These are phyloP conservation scores for Xestia xanthographa DNA, from an alignment of 2,888 invertebrate genomes.

Conservation along the genomic window DNA sequence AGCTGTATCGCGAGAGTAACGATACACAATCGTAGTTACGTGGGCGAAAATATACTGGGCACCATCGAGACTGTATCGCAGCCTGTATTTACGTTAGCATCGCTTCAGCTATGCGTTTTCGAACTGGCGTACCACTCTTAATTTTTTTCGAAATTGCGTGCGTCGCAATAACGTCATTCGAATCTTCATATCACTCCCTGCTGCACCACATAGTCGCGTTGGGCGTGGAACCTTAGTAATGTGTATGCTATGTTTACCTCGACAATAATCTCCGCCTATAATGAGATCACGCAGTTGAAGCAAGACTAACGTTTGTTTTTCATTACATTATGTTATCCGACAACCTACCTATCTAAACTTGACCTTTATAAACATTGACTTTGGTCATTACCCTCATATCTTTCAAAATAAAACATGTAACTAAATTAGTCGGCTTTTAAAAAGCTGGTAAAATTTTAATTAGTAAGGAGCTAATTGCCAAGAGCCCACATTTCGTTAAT, in stretches of 20 bases:
- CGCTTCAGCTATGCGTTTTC: neutral
- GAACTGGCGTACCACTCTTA: no score
- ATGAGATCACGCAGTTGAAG: conserved; percentile 8
- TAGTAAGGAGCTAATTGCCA: neutral
- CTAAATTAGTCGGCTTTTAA: neutral
- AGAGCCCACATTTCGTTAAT: neutral
- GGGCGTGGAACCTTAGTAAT: neutral
- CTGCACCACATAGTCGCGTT: neutral
- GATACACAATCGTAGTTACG: neutral
- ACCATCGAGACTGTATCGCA: neutral
- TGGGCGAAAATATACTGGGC: neutral
- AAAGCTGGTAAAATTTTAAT: neutral
- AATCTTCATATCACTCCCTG: no score
- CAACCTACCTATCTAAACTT: conserved; percentile 28
- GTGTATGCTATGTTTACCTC: neutral
- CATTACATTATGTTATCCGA: conserved; percentile 31
- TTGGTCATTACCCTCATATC: conserved; percentile 26
- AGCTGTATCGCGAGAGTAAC: neutral
- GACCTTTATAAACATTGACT: conserved; percentile 25
- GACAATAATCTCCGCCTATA: neutral
- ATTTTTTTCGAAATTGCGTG: no score
- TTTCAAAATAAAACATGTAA: neutral
- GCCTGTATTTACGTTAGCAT: neutral
- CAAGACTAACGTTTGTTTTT: conserved; percentile 32
- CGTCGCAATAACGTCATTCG: no score